Base-by-base conservation (phyloP, 2,888 invertebrate genomes). In the Piscicola geometra region DNA sequence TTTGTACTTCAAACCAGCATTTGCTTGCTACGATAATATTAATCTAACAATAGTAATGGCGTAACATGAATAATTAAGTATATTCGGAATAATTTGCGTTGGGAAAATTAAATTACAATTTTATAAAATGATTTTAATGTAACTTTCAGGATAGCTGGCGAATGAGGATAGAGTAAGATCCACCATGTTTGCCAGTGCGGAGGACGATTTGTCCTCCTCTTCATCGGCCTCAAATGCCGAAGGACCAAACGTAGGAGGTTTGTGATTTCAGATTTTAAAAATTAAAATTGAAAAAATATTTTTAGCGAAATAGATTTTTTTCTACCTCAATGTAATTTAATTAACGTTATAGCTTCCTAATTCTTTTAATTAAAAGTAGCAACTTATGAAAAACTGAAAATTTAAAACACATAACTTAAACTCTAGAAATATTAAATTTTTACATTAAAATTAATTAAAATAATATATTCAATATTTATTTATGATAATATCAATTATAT, bases 101-200 rank as follows among this genome's bases (percentile, higher is more conserved):
- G 15, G 41, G 5, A 41, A 41, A 41, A 41, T 9, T 9, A 41
- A 15, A 41, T 9, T 41, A 41, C 5, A 56, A 15, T 18, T 5
- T 56, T 25, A 56, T 18, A 25, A 56, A 21, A 5, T 25, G 3
- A 56, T 25, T 56, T 56, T 21, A n/a, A n/a, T 56, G 9, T 25
- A 56, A 25, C 25, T 56, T 56, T 9, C 60, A 56, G 60, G 25
- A n/a, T 25, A 25, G 60, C 60, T 9, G 60, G n/a, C 60, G 25
- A n/a, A 56, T 56, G 60, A 56, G n/a, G 60, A 56, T 56, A 56
- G 25, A 15, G 60, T 25, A 25, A 56, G 12, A 21, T 9, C 60
- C 3, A n/a, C 60, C 60, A 56, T 56, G 60, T 56, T 56, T 56
- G 60, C 41, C 41, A 41, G 15, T 41, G 41, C 60, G n/a, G 60